These are phyloP conservation scores for Seriola aureovittata DNA, from an alignment of 2,113 vertebrate species.

Conservation along the genomic window DNA sequence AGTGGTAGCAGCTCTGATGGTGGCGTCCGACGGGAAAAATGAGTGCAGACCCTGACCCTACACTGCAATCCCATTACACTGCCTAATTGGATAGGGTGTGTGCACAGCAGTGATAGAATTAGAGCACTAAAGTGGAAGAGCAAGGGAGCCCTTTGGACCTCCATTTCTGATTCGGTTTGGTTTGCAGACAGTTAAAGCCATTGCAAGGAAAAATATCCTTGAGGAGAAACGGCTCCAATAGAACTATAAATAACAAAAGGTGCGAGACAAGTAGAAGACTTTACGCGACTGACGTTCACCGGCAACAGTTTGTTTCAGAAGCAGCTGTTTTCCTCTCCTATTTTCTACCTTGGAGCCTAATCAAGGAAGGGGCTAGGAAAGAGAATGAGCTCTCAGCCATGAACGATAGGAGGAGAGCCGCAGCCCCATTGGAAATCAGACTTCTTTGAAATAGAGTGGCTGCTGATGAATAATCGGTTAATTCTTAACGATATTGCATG, in stretches of 20 bases:
- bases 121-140: conserved; percentile 44
- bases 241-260: conserved; percentile 58
- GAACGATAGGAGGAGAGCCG: neutral
- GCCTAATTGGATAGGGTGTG: conserved; percentile 71
- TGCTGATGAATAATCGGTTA: conserved; percentile 29
- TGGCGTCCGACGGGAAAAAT: conserved; percentile 24
- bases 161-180: conserved; percentile 39
- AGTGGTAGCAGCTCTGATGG: conserved; percentile 25
- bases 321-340: conserved; percentile 52
- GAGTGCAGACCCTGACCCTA: conserved; percentile 61
- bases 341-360: conserved; percentile 30
- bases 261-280: conserved; percentile 56
- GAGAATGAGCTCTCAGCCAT: conserved; percentile 14
- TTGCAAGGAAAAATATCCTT: conserved; percentile 45
- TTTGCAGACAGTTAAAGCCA: conserved; percentile 41
- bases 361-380: conserved; percentile 35
- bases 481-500: conserved; percentile 24
- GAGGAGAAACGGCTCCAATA: conserved; percentile 34
- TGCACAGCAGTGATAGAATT: conserved; percentile 66
- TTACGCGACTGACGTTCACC: conserved; percentile 36
- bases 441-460: conserved; percentile 17
- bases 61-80: conserved; percentile 60
- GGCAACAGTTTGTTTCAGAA: conserved; percentile 61
- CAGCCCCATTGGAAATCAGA: conserved; percentile 34
- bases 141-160: conserved; percentile 38